A percentile compares a stretch with the other conserved stretches of the same genome.
Conservation (phyloP, 2,113 vertebrate species). For the Pollachius pollachius region DNA sequence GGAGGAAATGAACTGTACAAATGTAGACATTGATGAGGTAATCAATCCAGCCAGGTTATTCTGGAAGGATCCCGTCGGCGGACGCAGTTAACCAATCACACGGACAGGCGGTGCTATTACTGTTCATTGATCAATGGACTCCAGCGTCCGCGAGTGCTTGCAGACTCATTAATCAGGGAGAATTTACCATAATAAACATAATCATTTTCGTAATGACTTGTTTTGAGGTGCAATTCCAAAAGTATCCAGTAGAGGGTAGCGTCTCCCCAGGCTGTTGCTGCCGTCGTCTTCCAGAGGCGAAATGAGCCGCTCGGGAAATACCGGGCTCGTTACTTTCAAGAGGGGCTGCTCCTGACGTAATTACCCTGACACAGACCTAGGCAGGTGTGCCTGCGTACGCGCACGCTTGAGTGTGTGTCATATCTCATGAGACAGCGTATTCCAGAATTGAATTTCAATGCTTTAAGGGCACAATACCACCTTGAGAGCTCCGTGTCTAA, state of each 20-base stretch:
- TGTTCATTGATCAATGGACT: conserved; percentile 54
- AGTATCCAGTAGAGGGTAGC: conserved; percentile 56
- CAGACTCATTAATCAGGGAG: conserved; percentile 54
- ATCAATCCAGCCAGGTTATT: conserved; percentile 43
- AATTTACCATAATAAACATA: neutral
- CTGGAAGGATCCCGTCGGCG: conserved; percentile 37
- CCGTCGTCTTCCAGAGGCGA: conserved; percentile 25
- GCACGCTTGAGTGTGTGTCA: conserved; percentile 5
- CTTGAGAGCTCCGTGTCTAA: too few species aligned
- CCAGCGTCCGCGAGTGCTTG: conserved; percentile 39
- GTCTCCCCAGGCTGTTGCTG: conserved; percentile 27
- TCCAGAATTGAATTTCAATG: conserved; percentile 35
- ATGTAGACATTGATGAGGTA: conserved; percentile 40
- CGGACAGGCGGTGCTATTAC: conserved; percentile 42
- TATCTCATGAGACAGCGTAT: conserved; percentile 32
- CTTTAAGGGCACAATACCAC: conserved; percentile 1
- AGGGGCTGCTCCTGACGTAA: conserved; percentile 49
- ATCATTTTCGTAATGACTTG: neutral
- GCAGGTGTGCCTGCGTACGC: too few species aligned
- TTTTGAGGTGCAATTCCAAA: neutral
- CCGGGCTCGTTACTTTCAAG: conserved; percentile 31
- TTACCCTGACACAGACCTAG: conserved; percentile 21
- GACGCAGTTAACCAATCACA: conserved; percentile 38
- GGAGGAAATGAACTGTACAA: neutral
- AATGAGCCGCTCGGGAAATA: conserved; percentile 60